Percentiles rank a stretch among this genome's conserved stretches.
These are phyloP conservation scores for Ectemnius continuus DNA, from an alignment of 2,888 invertebrate species.

Conservation along the genomic window DNA sequence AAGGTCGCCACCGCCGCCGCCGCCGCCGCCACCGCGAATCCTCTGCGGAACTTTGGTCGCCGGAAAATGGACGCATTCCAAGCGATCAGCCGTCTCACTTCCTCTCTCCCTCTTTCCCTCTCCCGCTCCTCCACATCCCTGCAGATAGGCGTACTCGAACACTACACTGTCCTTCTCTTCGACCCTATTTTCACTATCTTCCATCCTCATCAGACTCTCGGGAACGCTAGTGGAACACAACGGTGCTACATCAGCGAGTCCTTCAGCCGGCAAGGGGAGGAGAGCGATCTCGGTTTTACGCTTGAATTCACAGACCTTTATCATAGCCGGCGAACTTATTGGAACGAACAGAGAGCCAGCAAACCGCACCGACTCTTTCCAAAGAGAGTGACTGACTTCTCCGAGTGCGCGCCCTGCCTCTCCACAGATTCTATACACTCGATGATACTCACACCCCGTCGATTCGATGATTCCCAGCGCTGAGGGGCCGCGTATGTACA, in stretches of 20 bases:
- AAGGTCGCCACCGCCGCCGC: slow-evolving; percentile 20
- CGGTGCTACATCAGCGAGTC: not conserved
- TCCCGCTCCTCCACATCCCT: not conserved
- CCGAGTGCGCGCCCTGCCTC: not conserved
- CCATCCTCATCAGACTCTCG: not conserved
- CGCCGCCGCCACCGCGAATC: not conserved
- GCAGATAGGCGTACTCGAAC: not conserved
- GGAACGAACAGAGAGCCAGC: slow-evolving; percentile 10
- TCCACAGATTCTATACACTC: not conserved
- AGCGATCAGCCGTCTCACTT: slow-evolving; percentile 23
- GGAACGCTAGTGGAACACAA: not conserved
- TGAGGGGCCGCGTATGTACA: not conserved
- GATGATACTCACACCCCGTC: not conserved
- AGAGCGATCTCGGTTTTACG: slow-evolving; percentile 29
- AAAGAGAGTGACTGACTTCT: not conserved
- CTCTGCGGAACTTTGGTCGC: slow-evolving; percentile 22
- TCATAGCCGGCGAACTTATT: slow-evolving; percentile 12
- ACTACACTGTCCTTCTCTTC: not conserved
- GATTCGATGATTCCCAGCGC: not conserved
- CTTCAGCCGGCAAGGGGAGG: not conserved
- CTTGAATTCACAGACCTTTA: slow-evolving; percentile 22
- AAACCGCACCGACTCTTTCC: not conserved
- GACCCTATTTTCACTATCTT: not conserved
- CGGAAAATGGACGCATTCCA: slow-evolving; percentile 51
- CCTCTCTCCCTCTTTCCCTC: no score